A percentile compares a stretch with the other conserved stretches of the same genome.
Evolutionary conservation across 2,113 vertebrate species (phyloP).

Genomic region (Gallinago media): DNA sequence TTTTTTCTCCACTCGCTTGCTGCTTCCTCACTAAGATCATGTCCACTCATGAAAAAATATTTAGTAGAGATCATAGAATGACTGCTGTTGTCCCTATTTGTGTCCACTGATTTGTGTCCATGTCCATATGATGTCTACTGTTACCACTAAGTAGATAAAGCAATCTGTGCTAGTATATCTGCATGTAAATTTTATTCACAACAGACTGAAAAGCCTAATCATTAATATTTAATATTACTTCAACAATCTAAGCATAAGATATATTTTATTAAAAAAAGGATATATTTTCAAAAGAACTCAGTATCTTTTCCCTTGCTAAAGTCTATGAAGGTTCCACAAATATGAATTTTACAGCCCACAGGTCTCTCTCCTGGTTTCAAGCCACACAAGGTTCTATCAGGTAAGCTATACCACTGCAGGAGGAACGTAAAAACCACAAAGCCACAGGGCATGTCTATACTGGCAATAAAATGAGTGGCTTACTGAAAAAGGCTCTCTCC

Average conservation of each 20-base stretch:
- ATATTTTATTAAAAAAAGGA: background rate
- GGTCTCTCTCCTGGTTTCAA: background rate
- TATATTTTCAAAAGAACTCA: background rate
- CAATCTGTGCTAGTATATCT: background rate
- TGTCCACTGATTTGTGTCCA: no score
- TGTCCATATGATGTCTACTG: background rate
- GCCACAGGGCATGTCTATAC: background rate
- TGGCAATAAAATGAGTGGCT: background rate
- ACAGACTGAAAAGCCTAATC: background rate
- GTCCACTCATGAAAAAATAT: background rate
- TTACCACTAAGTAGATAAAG: background rate
- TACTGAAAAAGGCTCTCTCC: background rate
- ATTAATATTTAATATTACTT: background rate
- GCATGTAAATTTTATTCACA: background rate
- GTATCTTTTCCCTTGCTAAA: background rate
- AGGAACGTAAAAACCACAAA: background rate
- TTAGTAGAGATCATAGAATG: background rate
- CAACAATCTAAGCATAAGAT: background rate
- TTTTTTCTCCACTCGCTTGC: background rate
- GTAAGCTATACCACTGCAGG: background rate
- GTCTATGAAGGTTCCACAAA: background rate
- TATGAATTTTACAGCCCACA: background rate
- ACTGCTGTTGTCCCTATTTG: background rate
- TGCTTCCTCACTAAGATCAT: background rate
- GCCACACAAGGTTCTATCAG: background rate